Percentiles rank a stretch among this genome's conserved stretches.
These are phyloP conservation scores for Tenebrosternarchus preto DNA, from an alignment of 2,113 vertebrate species.

Conservation along the genomic window DNA sequence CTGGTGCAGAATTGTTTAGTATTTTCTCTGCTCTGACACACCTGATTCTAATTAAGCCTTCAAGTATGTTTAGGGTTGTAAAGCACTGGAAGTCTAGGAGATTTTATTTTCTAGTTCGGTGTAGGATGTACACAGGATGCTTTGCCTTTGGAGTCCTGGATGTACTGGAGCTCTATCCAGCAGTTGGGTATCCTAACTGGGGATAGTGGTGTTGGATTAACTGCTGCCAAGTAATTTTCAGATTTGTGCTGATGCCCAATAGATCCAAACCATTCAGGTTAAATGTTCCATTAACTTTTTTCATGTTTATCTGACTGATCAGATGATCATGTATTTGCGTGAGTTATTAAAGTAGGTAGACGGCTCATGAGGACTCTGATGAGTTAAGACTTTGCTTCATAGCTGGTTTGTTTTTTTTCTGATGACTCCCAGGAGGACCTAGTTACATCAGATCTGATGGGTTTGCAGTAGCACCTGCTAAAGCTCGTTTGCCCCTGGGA, in stretches of 20 bases:
- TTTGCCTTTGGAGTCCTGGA: too few relatives aligned
- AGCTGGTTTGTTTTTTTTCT: slow-evolving; percentile 24
- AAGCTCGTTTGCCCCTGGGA: not conserved
- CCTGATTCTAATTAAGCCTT: not conserved
- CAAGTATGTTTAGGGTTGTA: too few relatives aligned
- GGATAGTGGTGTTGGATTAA: not conserved
- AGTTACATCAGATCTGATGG: slow-evolving; percentile 23
- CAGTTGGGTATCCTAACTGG: not conserved
- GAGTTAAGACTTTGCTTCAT: not conserved
- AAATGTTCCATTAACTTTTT: not conserved
- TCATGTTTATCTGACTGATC: not conserved
- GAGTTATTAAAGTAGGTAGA: not conserved
- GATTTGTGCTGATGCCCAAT: not conserved
- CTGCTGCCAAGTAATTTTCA: not conserved
- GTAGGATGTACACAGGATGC: not conserved
- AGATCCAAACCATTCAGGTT: not conserved
- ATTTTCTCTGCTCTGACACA: not conserved
- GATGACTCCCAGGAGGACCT: slow-evolving; percentile 6
- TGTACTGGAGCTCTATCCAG: not conserved
- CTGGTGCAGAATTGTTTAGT: not conserved
- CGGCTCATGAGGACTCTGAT: slow-evolving; percentile 1
- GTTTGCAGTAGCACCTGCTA: slow-evolving; percentile 6
- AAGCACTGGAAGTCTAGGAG: too few relatives aligned
- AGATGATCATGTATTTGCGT: not conserved
- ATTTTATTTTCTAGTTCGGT: not conserved